Evolutionary conservation across 2,888 invertebrate species (phyloP).

Genomic region (Elysia crispata): DNA sequence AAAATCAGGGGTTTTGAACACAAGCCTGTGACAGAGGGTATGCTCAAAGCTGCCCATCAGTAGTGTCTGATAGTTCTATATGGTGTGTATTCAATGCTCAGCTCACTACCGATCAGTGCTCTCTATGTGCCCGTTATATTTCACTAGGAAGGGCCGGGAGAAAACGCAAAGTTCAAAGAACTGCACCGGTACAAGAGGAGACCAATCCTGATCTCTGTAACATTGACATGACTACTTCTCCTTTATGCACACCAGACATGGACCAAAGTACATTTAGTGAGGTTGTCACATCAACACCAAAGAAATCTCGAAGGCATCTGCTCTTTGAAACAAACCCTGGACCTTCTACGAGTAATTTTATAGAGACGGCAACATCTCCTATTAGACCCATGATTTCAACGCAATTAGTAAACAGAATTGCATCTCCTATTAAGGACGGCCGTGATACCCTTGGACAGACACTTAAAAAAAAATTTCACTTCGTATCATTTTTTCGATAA

Average conservation of each 20-base stretch:
- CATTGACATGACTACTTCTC: no score
- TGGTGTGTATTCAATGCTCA: not conserved
- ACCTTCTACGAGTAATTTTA: not conserved
- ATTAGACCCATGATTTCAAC: not conserved
- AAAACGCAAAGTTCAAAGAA: no score
- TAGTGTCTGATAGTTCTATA: not conserved
- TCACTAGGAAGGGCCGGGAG: not conserved
- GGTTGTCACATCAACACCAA: not conserved
- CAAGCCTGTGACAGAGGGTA: not conserved
- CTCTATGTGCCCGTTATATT: constrained; percentile 7
- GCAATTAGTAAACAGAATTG: not conserved
- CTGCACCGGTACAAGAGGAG: no score
- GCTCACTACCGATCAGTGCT: not conserved
- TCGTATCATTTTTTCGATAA: no score
- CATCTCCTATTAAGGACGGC: not conserved
- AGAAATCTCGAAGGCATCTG: not conserved
- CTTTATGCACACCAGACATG: not conserved
- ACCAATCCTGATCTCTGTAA: not conserved
- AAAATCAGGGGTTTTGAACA: not conserved
- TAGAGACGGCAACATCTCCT: not conserved
- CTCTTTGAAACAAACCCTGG: constrained; percentile 12
- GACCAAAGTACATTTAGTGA: no score
- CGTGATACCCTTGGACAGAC: no score
- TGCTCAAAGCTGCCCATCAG: not conserved
- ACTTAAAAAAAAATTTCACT: not conserved